Base-by-base conservation (phyloP, 53 echinoderm and acorn worm species). In the Stichopus horrens region DNA sequence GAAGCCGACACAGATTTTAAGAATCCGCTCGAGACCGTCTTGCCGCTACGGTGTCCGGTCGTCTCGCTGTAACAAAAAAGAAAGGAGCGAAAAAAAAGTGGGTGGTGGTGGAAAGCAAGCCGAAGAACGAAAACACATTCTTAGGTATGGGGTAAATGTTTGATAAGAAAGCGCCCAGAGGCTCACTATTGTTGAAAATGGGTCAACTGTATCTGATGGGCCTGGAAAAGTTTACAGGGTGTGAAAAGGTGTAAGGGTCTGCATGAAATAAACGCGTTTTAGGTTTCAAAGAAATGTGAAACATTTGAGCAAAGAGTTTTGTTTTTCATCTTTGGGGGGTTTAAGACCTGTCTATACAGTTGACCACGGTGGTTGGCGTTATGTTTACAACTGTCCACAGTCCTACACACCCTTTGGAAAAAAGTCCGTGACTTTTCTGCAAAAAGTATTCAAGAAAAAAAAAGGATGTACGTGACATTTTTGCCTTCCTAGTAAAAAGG, bases 271-370 rank as follows among this genome's bases (percentile, higher is more conserved):
- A 77, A 16, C 53, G 14, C 23, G 81, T 58, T 81, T 81, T 21
- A 81, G 58, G 57, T 81, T 81, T 57, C 81, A 81, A 58, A 81
- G 58, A 81, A 81, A 81, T 81, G 81, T 81, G 81, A 81, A 81
- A 81, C 81, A 81, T 81, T 81, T 81, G 57, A 71, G 21, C 71
- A 71, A 1, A 71, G 8, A 20, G 71, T 16, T 18, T 71, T 71
- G 18, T 71, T 71, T 71, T 71, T 71, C 4, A 18, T 20, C 71
- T 71, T 13, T 71, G 19, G 71, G 71, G 71, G 71, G 71, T 6
- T 71, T 71, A n/a, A 37, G 71, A 71, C 67, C n/a, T 14, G 5
- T n/a, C 67, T 16, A 14, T 10, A n/a, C n/a, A n/a, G 9, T 16
- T 63, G 63, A 63, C 63, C 63, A 63, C 63, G 63, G 63, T 63